Evolutionary conservation across 2,797 vertebrate genomes (phyloP), one percentile per base, ranked within the genome.

Genomic region (Philypnodon macrostomus): DNA sequence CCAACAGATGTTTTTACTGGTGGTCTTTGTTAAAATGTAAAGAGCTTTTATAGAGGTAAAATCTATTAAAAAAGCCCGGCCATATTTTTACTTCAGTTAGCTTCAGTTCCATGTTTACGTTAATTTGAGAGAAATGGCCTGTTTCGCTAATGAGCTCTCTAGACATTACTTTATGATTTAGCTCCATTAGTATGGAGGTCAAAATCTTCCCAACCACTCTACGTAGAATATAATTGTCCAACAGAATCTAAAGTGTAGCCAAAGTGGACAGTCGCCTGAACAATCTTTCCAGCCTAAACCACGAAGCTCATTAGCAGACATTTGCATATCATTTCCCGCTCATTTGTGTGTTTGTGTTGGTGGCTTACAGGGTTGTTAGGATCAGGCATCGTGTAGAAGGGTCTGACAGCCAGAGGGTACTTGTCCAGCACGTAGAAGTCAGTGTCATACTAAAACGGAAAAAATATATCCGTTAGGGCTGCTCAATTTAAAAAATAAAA

Each of bases 381-480:
- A 66, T 99, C 97, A 30, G 97, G 97, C 97, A 99, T 99, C 6
- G 97, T 99, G 86, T 99, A 99, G 89, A 99, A 99, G 27, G 97
- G 97, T 78, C 97, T 89, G 59, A 99, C 96, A 69, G 94, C 92
- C 88, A 99, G 88, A 0, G 96, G 97, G 29, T 99, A 99, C 67
- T 99, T 99, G 80, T 99, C 97, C 87, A 99, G 92, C 72, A 99
- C 93, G 39, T 96, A 99, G 87, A 99, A 99, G 82, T 99, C 97
- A 0, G 97, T 99, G 61, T 99, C 97, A 7, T 99, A 99, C 97
- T 99, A 75, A 27, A 57, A 67, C 31, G 54, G 17, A 63, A 54
- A 72, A 66, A 27, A 50, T 4, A 30, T 4, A 17, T 7, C 2
- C 8, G 14, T 46, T 9, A 46, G 10, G 8, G 16, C 24, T 14